Base-by-base conservation (phyloP, 2,797 vertebrate genomes). In the Enteromius trimaculatus region DNA sequence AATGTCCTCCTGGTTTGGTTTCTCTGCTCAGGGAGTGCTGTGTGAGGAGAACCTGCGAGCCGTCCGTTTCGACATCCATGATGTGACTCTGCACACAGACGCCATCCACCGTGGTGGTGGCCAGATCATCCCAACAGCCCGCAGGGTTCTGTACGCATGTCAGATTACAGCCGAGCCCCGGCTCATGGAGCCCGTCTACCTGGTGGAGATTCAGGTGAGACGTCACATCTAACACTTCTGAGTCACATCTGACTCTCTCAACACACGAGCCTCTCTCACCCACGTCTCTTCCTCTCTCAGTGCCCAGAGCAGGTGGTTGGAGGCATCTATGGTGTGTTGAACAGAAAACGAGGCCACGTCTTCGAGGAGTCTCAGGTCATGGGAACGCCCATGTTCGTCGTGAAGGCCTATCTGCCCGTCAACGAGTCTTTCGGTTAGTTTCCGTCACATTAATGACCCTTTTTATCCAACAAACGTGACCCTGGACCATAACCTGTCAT, bases 31-130 rank as follows among this genome's bases (percentile, higher is more conserved):
- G 98, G 98, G 97, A 0, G 97, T 95, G 0, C 94, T 99, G 60
- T 99, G 97, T 0, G 98, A 99, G 89, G 98, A 99, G 93, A 99
- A 99, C 92, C 95, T 99, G 97, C 95, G 97, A 0, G 96, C 85
- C 0, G 90, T 96, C 29, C 96, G 97, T 17, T 99, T 97, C 0
- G 96, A 99, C 0, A 91, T 98, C 84, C 97, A 98, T 0, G 97
- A 99, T 0, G 96, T 97, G 37, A 97, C 96, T 0, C 90, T 97
- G 80, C 96, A 97, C 0, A 94, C 96, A 0, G 96, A 97, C 0
- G 95, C 96, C 84, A 96, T 96, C 90, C 96, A 97, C 88, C 95
- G 95, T 0, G 96, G 95, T 0, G 96, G 96, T 0, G 95, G 96
- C n/a, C 96, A 97, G 92, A 96, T 97, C 92, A 97, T 97, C 42